Evolutionary conservation across 1,140 invertebrate species (phyloP).

Genomic region (Berghia stephanieae): DNA sequence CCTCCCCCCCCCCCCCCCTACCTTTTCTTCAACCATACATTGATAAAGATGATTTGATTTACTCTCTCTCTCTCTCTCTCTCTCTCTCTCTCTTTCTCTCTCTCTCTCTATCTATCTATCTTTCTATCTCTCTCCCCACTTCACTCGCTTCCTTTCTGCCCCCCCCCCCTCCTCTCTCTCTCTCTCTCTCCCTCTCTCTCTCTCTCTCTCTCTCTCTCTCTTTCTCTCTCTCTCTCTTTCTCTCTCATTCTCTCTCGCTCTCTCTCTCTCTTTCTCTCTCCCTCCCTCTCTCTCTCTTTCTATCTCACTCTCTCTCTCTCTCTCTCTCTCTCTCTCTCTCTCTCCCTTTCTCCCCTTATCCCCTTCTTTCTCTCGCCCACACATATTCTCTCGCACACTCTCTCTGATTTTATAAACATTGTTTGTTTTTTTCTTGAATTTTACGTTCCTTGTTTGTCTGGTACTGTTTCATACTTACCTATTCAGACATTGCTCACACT

Average conservation of each 20-base stretch:
- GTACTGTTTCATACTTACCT: no score
- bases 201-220: not conserved
- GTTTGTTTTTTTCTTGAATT: no score
- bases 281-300: not conserved
- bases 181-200: not conserved
- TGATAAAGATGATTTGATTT: no score
- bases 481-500: no score
- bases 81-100: not conserved
- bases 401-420: no score
- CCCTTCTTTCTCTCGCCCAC: not conserved
- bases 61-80: not conserved
- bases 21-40: no score
- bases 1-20: no score
- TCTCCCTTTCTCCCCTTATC: not conserved
- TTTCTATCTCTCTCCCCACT: not conserved
- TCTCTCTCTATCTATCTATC: not conserved
- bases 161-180: not conserved
- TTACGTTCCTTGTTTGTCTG: no score
- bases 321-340: conserved; percentile 6
- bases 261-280: conserved; percentile 21
- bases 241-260: not conserved
- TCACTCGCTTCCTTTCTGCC: not conserved
- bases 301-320: conserved; percentile 9
- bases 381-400: no score
- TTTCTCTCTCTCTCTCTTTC: not conserved